These are phyloP conservation scores for Tamias sibiricus DNA, from an alignment of 2,113 vertebrate genomes.

Conservation along the genomic window DNA sequence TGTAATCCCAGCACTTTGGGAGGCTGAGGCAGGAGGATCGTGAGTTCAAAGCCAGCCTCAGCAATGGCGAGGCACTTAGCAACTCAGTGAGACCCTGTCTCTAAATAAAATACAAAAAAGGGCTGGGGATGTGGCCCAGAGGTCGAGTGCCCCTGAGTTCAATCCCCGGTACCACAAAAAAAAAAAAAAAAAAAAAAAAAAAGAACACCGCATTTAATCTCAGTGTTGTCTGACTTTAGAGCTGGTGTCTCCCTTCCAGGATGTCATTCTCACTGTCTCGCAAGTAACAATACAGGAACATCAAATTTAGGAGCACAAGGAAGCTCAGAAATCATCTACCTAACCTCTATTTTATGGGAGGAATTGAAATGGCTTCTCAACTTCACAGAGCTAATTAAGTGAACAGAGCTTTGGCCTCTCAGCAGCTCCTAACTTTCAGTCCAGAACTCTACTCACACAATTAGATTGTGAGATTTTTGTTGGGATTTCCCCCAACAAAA, in stretches of 20 bases:
- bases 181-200: too few relatives aligned
- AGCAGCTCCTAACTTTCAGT: neutral
- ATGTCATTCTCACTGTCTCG: neutral
- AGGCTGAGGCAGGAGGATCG: too few relatives aligned
- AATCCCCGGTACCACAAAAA: too few relatives aligned
- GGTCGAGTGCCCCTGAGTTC: too few relatives aligned
- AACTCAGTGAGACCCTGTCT: too few relatives aligned
- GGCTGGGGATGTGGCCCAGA: too few relatives aligned
- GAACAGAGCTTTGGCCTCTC: neutral
- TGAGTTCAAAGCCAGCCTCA: too few relatives aligned
- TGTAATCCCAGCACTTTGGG: too few relatives aligned
- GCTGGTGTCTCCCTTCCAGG: neutral
- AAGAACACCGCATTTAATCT: neutral
- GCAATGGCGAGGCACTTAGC: too few relatives aligned
- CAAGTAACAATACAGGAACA: neutral
- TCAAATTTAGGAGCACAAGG: neutral
- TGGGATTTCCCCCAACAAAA: neutral
- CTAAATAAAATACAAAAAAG: too few relatives aligned
- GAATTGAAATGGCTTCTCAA: neutral
- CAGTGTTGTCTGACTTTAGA: neutral
- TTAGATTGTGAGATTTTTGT: neutral
- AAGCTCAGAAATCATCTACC: neutral
- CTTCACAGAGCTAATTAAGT: neutral
- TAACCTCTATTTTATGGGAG: neutral
- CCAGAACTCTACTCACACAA: neutral